Base-by-base conservation (phyloP, 2,797 vertebrate genomes). In the Liasis olivaceus region DNA sequence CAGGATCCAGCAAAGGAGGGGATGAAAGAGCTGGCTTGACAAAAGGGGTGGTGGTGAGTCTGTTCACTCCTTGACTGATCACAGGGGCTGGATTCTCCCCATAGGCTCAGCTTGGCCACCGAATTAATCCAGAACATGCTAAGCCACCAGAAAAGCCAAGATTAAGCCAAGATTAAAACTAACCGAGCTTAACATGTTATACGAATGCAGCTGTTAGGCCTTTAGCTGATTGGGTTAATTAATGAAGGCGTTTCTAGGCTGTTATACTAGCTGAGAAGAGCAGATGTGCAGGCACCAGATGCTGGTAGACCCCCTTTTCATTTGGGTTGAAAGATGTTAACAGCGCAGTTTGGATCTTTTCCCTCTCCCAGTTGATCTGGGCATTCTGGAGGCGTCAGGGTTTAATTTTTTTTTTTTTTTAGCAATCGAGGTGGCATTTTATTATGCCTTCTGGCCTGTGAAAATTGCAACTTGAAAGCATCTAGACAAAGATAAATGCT, bases 301-400 rank as follows among this genome's bases (percentile, higher is more conserved):
- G 20, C 60, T 22, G 20, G 2, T 20, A 6, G 64, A 69, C n/a
- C n/a, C 5, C n/a, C 14, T 2, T 11, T 58, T 12, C 22, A 3
- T 84, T 90, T 22, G 60, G 47, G 28, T 59, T 20, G n/a, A 56
- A 87, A 13, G 11, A 13, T 1, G 7, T 5, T 47, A 2, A 47
- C 13, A 12, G 1, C 1, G 13, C 14, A 1, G 1, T 11, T 26
- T 22, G 15, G 64, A 7, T 12, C 36, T 24, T 3, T 11, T 2
- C 24, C 22, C 11, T 0, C 17, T 17, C 47, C 60, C 0, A 4
- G n/a, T 63, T 31, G 7, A 13, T 62, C 11, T 22, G 15, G 47
- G 15, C 13, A 1, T 62, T 28, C 13, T 6, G 14, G 69, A 63
- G 58, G 87, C 5, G 22, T 56, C 1, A 2, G 58, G 42, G 5